Evolutionary conservation across 2,888 invertebrate genomes (phyloP).

Genomic region (Galerucella pusilla): DNA sequence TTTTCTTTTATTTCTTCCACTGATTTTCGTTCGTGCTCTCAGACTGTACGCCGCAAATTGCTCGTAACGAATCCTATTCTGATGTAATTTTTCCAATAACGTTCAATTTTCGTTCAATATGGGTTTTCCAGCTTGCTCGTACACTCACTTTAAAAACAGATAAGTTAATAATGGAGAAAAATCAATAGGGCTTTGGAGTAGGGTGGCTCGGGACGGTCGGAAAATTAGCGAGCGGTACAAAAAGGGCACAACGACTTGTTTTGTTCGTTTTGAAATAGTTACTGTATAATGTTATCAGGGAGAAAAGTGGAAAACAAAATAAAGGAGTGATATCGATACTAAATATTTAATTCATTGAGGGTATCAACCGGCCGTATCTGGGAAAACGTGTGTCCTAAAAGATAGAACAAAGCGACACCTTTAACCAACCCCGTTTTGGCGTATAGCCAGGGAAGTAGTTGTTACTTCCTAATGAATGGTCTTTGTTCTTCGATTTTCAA

Average conservation of each 20-base stretch:
- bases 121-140: constrained; percentile 45
- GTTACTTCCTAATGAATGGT: too few species aligned
- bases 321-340: too few species aligned
- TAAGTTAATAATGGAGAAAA: constrained; percentile 48
- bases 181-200: constrained; percentile 35
- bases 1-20: not conserved
- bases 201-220: constrained; percentile 2
- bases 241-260: constrained; percentile 12
- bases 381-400: too few species aligned
- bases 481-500: too few species aligned
- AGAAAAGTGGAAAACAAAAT: too few species aligned
- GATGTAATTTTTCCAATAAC: constrained; percentile 62
- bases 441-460: too few species aligned
- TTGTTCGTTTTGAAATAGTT: not conserved
- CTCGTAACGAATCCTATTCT: constrained; percentile 62
- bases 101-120: constrained; percentile 58
- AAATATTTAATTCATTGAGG: too few species aligned
- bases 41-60: constrained; percentile 60
- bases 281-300: too few species aligned
- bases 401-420: too few species aligned
- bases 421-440: too few species aligned
- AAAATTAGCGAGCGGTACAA: not conserved
- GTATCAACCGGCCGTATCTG: too few species aligned
- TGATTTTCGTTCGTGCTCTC: constrained; percentile 25
- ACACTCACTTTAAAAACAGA: constrained; percentile 44